These are phyloP conservation scores for Phocoena phocoena DNA, from an alignment of 2,113 vertebrate genomes.

Conservation along the genomic window DNA sequence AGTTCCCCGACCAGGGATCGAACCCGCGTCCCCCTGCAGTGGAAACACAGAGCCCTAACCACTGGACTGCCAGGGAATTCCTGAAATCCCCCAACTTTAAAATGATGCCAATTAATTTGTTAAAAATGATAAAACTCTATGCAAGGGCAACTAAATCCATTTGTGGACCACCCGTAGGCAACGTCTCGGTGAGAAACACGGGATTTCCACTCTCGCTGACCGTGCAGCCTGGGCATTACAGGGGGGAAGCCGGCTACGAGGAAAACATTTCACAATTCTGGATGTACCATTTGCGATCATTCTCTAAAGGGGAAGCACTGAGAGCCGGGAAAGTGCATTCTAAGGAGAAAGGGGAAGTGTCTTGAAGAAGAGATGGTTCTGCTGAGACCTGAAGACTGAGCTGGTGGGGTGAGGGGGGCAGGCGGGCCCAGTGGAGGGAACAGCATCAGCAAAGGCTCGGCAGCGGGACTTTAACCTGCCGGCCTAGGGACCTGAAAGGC, in stretches of 20 bases:
- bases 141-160: not conserved
- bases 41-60: too few species aligned
- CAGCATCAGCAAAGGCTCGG: not conserved
- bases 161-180: not conserved
- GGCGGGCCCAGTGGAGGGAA: not conserved
- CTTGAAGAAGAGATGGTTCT: not conserved
- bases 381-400: not conserved
- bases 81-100: not conserved
- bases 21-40: too few species aligned
- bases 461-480: rapidly evolving
- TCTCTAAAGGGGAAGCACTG: not conserved
- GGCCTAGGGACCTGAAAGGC: rapidly evolving
- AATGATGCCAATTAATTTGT: not conserved
- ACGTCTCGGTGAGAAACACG: too few species aligned
- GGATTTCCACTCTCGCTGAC: not conserved
- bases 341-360: too few species aligned
- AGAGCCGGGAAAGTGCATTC: not conserved
- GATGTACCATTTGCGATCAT: not conserved
- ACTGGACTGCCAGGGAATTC: too few species aligned
- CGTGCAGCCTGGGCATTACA: not conserved
- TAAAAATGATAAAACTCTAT: not conserved
- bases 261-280: not conserved
- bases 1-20: too few species aligned
- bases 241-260: not conserved
- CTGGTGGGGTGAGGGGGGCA: rapidly evolving